Evolutionary conservation across 2,113 vertebrate genomes (phyloP), one percentile per base, ranked within the genome.

Genomic region (Jaculus jaculus): DNA sequence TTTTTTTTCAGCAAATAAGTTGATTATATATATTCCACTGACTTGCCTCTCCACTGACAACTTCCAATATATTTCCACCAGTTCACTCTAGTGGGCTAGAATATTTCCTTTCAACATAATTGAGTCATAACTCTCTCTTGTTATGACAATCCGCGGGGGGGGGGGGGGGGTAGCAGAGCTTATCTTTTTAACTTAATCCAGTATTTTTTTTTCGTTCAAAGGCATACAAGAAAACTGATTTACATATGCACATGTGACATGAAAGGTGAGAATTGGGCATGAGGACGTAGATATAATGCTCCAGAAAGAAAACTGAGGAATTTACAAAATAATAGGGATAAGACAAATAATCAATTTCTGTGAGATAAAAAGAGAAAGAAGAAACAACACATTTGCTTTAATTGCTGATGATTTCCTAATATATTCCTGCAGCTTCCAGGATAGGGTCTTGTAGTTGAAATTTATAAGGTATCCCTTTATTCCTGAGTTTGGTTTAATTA

Each of bases 391-490:
- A 16, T 10, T 84, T 39, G 15, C 8, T 1, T 42, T 3, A 2
- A 0, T 68, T 30, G 4, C 4, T 32, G 4, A 2, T 28, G 8
- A 20, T 17, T 75, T 89, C 37, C 73, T 32, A 10, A 23, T 26
- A 51, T 24, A 24, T 79, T 9, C 32, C 1, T 2, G 0, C 9
- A 47, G 42, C 1, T 2, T 20, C 16, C 1, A 17, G 9, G 13
- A 39, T 6, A 65, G 12, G 1, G 75, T 68, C 3, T 2, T 65
- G 8, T 4, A 51, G 1, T n/a, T 47, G n/a, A 81, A 89, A 85
- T 94, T 1, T 37, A 3, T 58, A 16, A 68, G 11, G 54, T 7
- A 72, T 51, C 18, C 8, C 30, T 61, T 0, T 37, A 60, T 71
- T 85, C 5, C 21, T 77, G 9, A 0, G 21, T 85, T 91, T 69